These are phyloP conservation scores for Dusona sp. DNA, from an alignment of 2,888 invertebrate genomes.

Conservation along the genomic window DNA sequence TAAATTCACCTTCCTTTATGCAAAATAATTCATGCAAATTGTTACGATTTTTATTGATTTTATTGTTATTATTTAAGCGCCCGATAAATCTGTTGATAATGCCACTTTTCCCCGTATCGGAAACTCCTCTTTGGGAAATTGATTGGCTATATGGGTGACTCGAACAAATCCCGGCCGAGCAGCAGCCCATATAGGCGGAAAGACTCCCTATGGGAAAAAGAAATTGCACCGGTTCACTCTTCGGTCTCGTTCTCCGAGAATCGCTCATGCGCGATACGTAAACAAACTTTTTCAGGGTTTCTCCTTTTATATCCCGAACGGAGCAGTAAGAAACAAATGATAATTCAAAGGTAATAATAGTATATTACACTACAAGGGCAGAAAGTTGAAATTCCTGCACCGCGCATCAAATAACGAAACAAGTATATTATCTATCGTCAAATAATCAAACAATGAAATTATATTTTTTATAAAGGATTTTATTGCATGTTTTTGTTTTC, in stretches of 20 bases:
- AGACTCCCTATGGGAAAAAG: conserved; percentile 50
- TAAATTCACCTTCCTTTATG: too few species aligned
- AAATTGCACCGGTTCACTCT: conserved; percentile 49
- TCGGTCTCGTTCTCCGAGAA: not conserved
- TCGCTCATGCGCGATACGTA: not conserved
- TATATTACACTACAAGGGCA: too few species aligned
- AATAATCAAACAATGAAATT: too few species aligned
- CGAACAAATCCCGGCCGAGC: conserved; percentile 10
- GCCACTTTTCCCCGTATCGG: conserved; percentile 55
- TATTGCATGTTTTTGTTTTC: too few species aligned
- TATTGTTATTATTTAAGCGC: not conserved
- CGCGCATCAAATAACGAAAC: too few species aligned
- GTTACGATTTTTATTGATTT: too few species aligned
- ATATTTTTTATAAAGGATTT: too few species aligned
- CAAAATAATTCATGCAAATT: too few species aligned
- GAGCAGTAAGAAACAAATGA: not conserved
- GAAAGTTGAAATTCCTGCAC: too few species aligned
- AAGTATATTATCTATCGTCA: too few species aligned
- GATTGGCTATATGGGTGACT: conserved; percentile 28
- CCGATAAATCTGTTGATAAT: not conserved
- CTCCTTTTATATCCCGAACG: not conserved
- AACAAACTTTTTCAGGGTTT: not conserved
- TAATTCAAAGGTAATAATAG: too few species aligned
- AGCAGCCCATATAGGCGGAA: conserved; percentile 6
- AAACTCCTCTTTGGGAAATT: conserved; percentile 25